Conservation (phyloP, 2,797 vertebrate species). For the Fistularia commersonii region DNA sequence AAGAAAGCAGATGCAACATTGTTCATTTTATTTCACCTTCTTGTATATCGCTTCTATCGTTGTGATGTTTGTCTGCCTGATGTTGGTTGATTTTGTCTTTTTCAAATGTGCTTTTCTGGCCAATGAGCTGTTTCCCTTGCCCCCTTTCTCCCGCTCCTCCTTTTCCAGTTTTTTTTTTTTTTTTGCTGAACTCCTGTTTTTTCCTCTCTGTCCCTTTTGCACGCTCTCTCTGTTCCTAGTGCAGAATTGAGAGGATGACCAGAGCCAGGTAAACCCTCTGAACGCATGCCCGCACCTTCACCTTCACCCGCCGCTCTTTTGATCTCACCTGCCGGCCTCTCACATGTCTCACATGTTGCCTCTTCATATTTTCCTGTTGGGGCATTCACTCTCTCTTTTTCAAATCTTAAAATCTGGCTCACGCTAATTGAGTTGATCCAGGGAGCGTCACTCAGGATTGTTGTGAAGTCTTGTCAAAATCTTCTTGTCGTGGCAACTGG, state of each 20-base stretch:
- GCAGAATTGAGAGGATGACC: conserved; percentile 94
- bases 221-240: conserved; percentile 87
- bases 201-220: conserved; percentile 83
- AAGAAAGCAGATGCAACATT: no score
- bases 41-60: background rate
- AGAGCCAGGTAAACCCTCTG: conserved; percentile 85
- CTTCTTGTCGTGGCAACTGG: no score
- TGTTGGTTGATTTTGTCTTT: background rate
- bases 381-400: no score
- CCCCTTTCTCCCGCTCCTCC: conserved; percentile 11
- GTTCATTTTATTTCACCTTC: no score
- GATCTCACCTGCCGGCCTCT: conserved; percentile 22
- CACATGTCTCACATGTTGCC: conserved; percentile 4
- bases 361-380: background rate
- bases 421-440: no score
- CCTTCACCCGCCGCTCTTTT: conserved; percentile 20
- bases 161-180: conserved; percentile 36
- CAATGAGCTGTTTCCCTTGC: conserved; percentile 23
- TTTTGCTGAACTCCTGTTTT: conserved; percentile 73
- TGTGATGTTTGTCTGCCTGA: background rate
- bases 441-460: no score
- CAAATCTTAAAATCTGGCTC: no score
- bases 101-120: conserved; percentile 28
- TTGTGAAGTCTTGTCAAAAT: no score
- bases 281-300: conserved; percentile 37